Evolutionary conservation across 2,113 vertebrate genomes (phyloP), one percentile per base, ranked within the genome.

Genomic region (Spea bombifrons): DNA sequence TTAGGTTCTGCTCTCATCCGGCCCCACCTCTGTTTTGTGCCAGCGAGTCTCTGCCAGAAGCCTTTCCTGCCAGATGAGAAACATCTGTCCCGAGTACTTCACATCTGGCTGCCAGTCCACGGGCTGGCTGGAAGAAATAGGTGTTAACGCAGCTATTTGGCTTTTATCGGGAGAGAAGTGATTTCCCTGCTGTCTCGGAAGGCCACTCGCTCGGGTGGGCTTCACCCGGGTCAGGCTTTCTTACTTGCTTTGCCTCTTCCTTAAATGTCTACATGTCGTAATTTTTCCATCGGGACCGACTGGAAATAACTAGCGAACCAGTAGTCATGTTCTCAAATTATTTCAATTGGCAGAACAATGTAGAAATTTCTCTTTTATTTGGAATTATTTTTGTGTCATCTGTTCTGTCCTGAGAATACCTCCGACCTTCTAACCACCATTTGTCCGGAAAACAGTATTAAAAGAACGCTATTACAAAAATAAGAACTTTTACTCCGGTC

Each of bases 1-100:
- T 17, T 15, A 49, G 69, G 72, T 46, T 17, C 16, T 12, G 45
- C 63, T 79, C 77, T 61, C 63, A 79, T 79, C 77, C 77, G 77
- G 77, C 77, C 77, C 77, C 70, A n/a, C 77, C 77, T 79, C 61
- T 53, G 49, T 66, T 49, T 73, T 16, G 45, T 78, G 76, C 76
- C 76, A 78, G 48, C 69, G 10, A 64, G 59, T 55, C 70, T 67
- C 44, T 13, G 77, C 70, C 76, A 78, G 76, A 78, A 78, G 76
- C 76, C 44, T 78, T 78, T 78, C 76, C 76, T 78, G 69, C 76
- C 77, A 73, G 63, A 79, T 79, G 61, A 79, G 77, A 79, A 79
- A 79, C 77, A 79, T 73, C 70, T 79, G 77, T 66, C 13, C 15
- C 47, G 30, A 55, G 63, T 15, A 30, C 9, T 9, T 44, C 59